Evolutionary conservation across 2,797 vertebrate species (phyloP).

Genomic region (Parauchenoglanis punctatus): DNA sequence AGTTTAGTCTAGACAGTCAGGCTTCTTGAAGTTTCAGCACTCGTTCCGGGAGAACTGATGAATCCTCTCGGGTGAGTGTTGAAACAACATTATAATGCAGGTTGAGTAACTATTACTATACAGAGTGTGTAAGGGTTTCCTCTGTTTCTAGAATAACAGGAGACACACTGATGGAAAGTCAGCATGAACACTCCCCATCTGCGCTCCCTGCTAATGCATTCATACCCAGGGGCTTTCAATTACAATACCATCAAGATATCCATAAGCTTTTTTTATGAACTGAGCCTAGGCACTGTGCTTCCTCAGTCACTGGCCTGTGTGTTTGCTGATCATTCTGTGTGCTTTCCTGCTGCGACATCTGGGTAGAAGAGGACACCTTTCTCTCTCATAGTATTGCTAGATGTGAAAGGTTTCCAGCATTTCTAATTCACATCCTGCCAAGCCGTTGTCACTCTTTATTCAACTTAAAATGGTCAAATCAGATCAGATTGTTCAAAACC

Average conservation of each 20-base stretch:
- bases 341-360: constrained; percentile 4
- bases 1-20: background rate
- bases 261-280: constrained; percentile 49
- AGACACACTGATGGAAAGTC: constrained; percentile 36
- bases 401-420: background rate
- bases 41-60: constrained; percentile 8
- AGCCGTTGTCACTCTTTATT: background rate
- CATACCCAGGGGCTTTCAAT: constrained; percentile 57
- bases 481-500: constrained; percentile 6
- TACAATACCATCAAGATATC: constrained; percentile 60
- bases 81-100: background rate
- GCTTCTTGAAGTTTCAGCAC: background rate
- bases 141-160: constrained; percentile 36
- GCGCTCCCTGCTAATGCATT: constrained; percentile 49
- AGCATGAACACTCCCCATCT: constrained; percentile 47
- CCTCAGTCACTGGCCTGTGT: background rate
- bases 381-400: background rate
- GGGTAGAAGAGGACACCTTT: constrained; percentile 1
- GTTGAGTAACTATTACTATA: constrained; percentile 7
- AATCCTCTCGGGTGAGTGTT: background rate
- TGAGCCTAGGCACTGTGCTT: constrained; percentile 15
- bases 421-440: background rate
- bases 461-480: constrained; percentile 4
- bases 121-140: constrained; percentile 13
- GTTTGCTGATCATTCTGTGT: background rate